Percentiles rank a stretch among this genome's conserved stretches.
Evolutionary conservation across 2,888 invertebrate genomes (phyloP).

Genomic region (Melolontha melolontha): DNA sequence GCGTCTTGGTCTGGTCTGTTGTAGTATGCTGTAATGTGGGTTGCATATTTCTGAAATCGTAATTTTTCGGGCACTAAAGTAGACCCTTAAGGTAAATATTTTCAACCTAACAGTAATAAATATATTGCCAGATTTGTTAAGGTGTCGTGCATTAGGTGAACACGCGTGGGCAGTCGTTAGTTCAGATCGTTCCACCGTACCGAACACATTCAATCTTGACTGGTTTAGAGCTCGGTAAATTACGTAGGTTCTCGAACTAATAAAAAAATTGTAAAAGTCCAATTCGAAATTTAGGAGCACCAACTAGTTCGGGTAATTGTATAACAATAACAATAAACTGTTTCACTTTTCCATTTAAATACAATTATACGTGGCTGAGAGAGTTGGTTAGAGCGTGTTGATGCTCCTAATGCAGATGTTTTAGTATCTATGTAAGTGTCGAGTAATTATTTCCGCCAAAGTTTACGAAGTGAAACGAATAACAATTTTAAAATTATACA

Average conservation of each 20-base stretch:
- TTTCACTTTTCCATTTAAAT: constrained; percentile 24
- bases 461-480: constrained; percentile 21
- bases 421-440: background rate
- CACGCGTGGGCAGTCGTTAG: constrained; percentile 17
- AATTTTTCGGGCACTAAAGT: no score
- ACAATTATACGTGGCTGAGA: constrained; percentile 10
- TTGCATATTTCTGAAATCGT: no score
- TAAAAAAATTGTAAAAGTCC: background rate
- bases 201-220: background rate
- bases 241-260: constrained; percentile 10
- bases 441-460: constrained; percentile 21
- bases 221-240: background rate
- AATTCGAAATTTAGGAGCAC: no score
- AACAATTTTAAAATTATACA: constrained; percentile 29
- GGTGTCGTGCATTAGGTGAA: constrained; percentile 5
- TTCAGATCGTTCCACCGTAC: constrained; percentile 10
- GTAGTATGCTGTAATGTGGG: no score
- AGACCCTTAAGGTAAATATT: constrained; percentile 31
- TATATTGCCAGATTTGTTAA: constrained; percentile 36
- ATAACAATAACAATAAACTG: constrained; percentile 7
- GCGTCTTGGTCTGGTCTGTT: no score
- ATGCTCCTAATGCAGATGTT: background rate
- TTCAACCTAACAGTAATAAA: constrained; percentile 17
- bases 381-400: constrained; percentile 15
- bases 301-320: no score